Base-by-base conservation (phyloP, 2,888 invertebrate genomes). In the Terebella lapidaria region DNA sequence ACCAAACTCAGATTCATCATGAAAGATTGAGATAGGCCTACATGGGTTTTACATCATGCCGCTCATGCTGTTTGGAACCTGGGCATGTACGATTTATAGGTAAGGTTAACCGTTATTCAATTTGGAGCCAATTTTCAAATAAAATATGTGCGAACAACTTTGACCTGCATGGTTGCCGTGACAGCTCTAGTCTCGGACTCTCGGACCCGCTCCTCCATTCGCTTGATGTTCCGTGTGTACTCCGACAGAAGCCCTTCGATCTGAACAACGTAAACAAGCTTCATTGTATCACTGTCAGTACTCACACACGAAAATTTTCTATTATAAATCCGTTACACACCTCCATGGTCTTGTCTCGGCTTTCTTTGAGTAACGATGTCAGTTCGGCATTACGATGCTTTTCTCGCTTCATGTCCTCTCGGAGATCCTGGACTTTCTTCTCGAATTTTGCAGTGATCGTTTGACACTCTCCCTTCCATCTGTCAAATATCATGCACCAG, bases 401-500 rank as follows among this genome's bases (percentile, higher is more conserved):
- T 30, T 73, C 65, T 56, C 72, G 69, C 30, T 66, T 67, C 26
- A 74, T 59, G 58, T 78, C 77, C 42, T 63, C 64, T 30, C 77
- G 60, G 20, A 72, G 45, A 30, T 77, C 75, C n/a, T 61, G 70
- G n/a, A 78, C 56, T 59, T 74, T 76, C 2, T 58, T 65, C 62
- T 79, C 77, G 68, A 75, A 74, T 58, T 77, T 77, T 57, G 72
- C 70, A 20, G 76, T 72, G 45, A 76, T 72, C 3, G 70, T 67
- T 22, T 72, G 70, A 60, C 77, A 79, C 61, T 79, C 78, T 65
- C 78, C 77, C 59, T 79, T 79, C 78, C 77, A 78, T 62, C 77
- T 78, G 57, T n/a, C n/a, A n/a, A n/a, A n/a, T 15, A 35, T 35
- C n/a, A 35, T 35, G n/a, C 42, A 35, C 10, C 10, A 35, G n/a